Conservation (phyloP, 1,140 invertebrate species). For the Brachionus manjavacas region DNA sequence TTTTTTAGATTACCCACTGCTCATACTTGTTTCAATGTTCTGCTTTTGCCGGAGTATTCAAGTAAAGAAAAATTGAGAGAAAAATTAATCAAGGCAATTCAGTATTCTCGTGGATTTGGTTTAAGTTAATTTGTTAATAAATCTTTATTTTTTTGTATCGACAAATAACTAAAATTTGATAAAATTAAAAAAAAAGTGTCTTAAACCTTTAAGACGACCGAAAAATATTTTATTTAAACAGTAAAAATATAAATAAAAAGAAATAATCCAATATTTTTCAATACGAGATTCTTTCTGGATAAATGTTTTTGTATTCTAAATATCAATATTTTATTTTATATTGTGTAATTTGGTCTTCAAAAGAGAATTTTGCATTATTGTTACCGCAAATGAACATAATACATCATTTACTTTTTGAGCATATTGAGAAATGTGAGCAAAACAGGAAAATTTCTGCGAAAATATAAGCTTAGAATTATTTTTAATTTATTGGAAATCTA, state of each 20-base stretch:
- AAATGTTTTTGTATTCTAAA: too few species aligned
- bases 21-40: conserved; percentile 63
- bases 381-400: too few species aligned
- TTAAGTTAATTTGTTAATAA: conserved; percentile 46
- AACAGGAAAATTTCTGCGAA: too few species aligned
- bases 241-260: neutral
- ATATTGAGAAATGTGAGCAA: too few species aligned
- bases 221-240: neutral
- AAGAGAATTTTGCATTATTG: too few species aligned
- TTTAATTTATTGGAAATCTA: too few species aligned
- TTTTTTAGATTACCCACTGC: conserved; percentile 60
- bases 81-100: conserved; percentile 61
- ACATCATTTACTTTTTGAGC: too few species aligned
- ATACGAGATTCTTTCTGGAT: too few species aligned
- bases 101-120: conserved; percentile 61
- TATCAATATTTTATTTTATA: too few species aligned
- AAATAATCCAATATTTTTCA: neutral
- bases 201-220: neutral
- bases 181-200: neutral
- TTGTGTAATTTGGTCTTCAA: too few species aligned
- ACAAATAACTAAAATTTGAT: neutral
- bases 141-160: neutral
- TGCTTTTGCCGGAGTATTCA: conserved; percentile 61
- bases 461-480: too few species aligned
- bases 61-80: conserved; percentile 60